Percentiles rank a stretch among this genome's conserved stretches.
Conservation (phyloP, 2,888 invertebrate genomes). For the Drosophila aldrichi region DNA sequence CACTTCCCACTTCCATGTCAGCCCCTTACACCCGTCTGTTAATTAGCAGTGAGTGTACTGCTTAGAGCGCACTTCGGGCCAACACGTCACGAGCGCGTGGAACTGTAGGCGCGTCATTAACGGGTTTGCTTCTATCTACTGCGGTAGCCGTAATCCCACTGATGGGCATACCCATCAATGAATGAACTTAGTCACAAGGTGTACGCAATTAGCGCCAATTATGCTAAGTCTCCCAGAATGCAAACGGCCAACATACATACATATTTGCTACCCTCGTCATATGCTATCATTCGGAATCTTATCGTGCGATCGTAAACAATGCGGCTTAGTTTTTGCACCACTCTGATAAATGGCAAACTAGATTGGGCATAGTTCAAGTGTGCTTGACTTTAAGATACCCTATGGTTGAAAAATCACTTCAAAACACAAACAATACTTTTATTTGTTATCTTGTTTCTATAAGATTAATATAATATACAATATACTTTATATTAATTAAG, state of each 20-base stretch:
- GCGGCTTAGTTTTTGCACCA: constrained; percentile 18
- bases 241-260: constrained; percentile 14
- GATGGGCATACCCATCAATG: constrained; percentile 37
- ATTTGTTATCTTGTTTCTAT: neutral
- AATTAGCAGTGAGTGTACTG: constrained; percentile 38
- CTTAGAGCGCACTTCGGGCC: neutral
- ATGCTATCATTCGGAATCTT: constrained; percentile 28
- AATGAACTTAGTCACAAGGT: constrained; percentile 65
- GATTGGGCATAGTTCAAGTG: neutral
- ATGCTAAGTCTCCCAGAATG: constrained; percentile 22
- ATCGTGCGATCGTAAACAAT: constrained; percentile 35
- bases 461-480: neutral
- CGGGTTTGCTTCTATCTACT: constrained; percentile 24
- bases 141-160: constrained; percentile 22
- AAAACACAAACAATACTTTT: neutral
- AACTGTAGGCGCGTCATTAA: constrained; percentile 39
- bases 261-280: constrained; percentile 41
- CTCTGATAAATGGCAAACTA: constrained; percentile 20
- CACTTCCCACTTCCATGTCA: neutral
- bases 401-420: neutral
- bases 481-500: neutral
- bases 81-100: constrained; percentile 53
- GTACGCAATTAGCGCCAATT: constrained; percentile 58
- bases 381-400: constrained; percentile 10
- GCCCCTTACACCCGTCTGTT: constrained; percentile 15